phyloP scores from a whole-genome alignment of 2,888 invertebrate species.

The Drosophila birchii region DNA sequence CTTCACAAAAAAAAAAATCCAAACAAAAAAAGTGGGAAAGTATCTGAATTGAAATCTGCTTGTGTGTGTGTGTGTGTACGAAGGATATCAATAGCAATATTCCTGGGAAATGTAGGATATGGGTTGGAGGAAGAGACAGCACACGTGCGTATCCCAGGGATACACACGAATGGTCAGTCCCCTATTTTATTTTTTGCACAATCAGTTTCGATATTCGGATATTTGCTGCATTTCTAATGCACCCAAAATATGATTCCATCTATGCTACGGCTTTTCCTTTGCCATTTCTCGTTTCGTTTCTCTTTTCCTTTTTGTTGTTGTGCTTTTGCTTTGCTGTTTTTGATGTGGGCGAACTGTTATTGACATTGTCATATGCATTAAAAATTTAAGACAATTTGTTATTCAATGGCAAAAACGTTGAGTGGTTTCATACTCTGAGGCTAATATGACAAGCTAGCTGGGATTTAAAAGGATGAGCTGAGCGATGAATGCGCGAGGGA shows the following conservation, averaged over 20 bases:
- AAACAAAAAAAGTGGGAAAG: constrained; percentile 7
- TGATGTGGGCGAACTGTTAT: constrained; percentile 36
- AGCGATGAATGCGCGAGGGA: constrained; percentile 4
- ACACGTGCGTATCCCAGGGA: constrained; percentile 8
- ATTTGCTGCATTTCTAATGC: constrained; percentile 15
- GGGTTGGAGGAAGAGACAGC: background rate
- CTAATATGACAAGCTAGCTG: constrained; percentile 20
- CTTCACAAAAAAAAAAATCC: background rate
- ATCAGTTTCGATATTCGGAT: constrained; percentile 7
- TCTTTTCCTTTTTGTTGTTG: too few species aligned
- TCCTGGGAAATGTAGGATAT: background rate
- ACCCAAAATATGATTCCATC: constrained; percentile 1
- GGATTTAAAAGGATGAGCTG: constrained; percentile 16
- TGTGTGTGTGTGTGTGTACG: background rate
- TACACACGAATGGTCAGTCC: constrained; percentile 5
- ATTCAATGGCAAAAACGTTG: constrained; percentile 35
- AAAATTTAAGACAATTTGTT: constrained; percentile 46
- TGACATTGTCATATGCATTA: constrained; percentile 43
- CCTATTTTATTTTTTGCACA: background rate
- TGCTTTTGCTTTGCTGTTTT: background rate
- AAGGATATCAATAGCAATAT: constrained; percentile 8
- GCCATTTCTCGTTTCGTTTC: background rate
- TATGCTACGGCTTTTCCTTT: background rate
- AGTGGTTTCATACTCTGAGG: constrained; percentile 14
- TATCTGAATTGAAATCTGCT: constrained; percentile 5